These are phyloP conservation scores for Antedon mediterranea DNA, from an alignment of 53 echinoderm and acorn worm genomes.

Conservation along the genomic window DNA sequence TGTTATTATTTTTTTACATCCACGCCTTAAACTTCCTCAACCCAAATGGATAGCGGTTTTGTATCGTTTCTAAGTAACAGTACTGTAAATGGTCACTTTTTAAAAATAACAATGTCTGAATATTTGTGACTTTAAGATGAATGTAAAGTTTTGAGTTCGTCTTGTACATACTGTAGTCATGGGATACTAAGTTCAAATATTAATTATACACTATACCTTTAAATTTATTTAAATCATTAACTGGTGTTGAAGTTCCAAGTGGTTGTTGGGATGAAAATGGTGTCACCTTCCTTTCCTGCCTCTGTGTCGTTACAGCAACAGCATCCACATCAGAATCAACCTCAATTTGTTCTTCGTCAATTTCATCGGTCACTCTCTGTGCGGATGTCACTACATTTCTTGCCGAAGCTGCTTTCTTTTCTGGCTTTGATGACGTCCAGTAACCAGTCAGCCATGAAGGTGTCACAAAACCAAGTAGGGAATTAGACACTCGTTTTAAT, in stretches of 20 bases:
- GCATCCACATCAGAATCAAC: slow-evolving; percentile 9
- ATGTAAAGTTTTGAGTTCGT: too few relatives aligned
- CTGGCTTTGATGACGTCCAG: slow-evolving; percentile 14
- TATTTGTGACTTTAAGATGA: too few relatives aligned
- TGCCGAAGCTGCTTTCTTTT: neutral
- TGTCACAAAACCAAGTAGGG: slow-evolving; percentile 51
- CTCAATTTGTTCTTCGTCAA: slow-evolving; percentile 7
- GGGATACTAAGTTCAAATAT: too few relatives aligned
- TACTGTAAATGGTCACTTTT: too few relatives aligned
- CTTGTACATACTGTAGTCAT: too few relatives aligned
- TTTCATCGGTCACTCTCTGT: neutral
- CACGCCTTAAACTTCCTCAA: too few relatives aligned
- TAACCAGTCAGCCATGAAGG: slow-evolving; percentile 72
- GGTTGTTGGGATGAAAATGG: slow-evolving; percentile 51
- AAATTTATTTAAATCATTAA: slow-evolving; percentile 25
- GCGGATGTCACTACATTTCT: neutral
- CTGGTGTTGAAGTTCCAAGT: slow-evolving; percentile 62
- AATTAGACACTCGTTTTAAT: slow-evolving; percentile 30
- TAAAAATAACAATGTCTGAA: too few relatives aligned
- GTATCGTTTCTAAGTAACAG: too few relatives aligned
- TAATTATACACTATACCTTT: neutral
- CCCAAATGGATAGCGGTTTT: too few relatives aligned
- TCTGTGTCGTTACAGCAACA: slow-evolving; percentile 3
- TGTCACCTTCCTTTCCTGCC: neutral
- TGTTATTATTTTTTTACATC: too few relatives aligned